Evolutionary conservation across 2,888 invertebrate species (phyloP).

Genomic region (Nemoura dubitans): DNA sequence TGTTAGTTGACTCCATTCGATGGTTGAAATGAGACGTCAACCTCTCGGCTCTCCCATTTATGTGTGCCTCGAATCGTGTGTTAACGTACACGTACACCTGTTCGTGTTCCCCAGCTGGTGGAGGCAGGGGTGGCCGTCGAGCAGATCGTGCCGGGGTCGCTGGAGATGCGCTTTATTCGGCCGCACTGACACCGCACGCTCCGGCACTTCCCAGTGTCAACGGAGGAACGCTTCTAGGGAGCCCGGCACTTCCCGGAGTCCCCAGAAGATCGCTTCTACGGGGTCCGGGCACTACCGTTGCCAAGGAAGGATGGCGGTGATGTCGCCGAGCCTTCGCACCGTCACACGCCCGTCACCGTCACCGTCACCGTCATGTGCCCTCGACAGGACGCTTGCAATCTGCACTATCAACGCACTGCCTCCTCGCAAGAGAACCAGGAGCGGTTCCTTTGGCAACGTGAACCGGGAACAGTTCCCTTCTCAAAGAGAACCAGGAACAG

Average conservation of each 20-base stretch:
- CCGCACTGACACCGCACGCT: slow-evolving; percentile 36
- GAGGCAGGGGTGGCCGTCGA: not conserved
- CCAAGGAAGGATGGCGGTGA: not conserved
- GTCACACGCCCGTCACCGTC: not conserved
- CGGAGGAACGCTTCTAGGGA: not conserved
- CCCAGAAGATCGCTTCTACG: no score
- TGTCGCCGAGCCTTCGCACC: not conserved
- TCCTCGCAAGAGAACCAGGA: not conserved
- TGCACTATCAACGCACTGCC: not conserved
- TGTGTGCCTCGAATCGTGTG: no score
- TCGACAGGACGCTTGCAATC: no score
- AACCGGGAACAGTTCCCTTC: no score
- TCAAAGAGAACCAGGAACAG: no score
- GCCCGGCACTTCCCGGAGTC: no score
- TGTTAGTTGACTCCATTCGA: no score
- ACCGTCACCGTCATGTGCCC: not conserved
- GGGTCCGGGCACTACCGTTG: no score
- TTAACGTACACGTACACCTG: no score
- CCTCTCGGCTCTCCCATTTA: no score
- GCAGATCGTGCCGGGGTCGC: not conserved
- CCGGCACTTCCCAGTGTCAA: slow-evolving; percentile 3
- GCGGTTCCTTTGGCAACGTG: no score
- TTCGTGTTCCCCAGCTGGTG: not conserved
- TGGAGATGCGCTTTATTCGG: slow-evolving; percentile 32
- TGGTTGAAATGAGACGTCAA: no score